phyloP scores from a whole-genome alignment of 2,888 invertebrate species.

The Pseudanteris insignis region DNA sequence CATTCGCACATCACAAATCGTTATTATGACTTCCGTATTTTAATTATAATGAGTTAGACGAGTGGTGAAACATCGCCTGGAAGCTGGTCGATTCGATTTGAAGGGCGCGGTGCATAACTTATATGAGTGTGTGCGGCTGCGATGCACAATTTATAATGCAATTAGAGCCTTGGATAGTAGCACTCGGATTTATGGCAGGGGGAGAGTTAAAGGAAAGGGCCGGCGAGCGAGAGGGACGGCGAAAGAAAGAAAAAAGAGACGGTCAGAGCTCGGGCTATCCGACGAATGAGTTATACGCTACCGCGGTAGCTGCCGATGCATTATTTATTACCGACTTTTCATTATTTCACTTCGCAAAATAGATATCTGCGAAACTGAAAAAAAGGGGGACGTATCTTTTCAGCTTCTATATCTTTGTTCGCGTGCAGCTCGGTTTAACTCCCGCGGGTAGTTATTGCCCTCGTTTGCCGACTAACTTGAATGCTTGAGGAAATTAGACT shows the following conservation, averaged over 20 bases:
- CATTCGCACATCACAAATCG: slow-evolving; percentile 37
- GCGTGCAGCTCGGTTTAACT: neutral
- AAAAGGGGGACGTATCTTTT: slow-evolving; percentile 5
- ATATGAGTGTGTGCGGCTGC: slow-evolving; percentile 53
- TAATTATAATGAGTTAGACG: slow-evolving; percentile 41
- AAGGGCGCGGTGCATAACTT: slow-evolving; percentile 43
- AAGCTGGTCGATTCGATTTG: slow-evolving; percentile 37
- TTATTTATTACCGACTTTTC: slow-evolving; percentile 66
- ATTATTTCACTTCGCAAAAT: slow-evolving; percentile 58
- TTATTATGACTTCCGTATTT: slow-evolving; percentile 42
- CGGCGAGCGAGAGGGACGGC: slow-evolving; percentile 34
- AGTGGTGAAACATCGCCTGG: slow-evolving; percentile 43
- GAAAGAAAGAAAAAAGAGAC: slow-evolving; percentile 42
- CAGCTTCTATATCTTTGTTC: slow-evolving; percentile 23
- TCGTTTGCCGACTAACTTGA: too few relatives aligned
- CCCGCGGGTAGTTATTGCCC: neutral
- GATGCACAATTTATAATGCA: slow-evolving; percentile 67
- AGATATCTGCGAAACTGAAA: slow-evolving; percentile 20
- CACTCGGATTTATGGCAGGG: slow-evolving; percentile 65
- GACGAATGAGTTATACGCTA: slow-evolving; percentile 64
- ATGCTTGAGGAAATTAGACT: too few relatives aligned
- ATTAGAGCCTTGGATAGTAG: slow-evolving; percentile 65
- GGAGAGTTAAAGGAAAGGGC: slow-evolving; percentile 49
- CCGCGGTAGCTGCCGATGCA: slow-evolving; percentile 64
- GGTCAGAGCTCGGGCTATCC: slow-evolving; percentile 50